Evolutionary conservation across 2,113 vertebrate genomes (phyloP).

Genomic region (Cyprinus carpio): DNA sequence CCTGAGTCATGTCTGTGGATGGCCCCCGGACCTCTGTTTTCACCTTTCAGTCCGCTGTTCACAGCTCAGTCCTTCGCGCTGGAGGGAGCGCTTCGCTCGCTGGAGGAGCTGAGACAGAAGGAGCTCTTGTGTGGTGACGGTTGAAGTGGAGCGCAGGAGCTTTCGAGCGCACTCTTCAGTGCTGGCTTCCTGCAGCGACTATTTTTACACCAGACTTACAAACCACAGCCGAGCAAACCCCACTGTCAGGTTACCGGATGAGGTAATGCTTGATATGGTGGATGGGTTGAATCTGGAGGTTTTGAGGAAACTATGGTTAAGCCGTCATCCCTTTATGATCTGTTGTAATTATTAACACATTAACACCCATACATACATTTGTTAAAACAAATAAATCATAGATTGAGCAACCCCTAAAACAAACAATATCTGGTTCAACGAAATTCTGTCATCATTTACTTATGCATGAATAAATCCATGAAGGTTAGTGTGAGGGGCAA

Average conservation of each 20-base stretch:
- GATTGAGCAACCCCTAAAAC: background rate
- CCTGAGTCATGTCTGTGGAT: conserved; percentile 69
- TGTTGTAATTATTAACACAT: background rate
- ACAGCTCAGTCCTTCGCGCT: no score
- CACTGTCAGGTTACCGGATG: conserved; percentile 84
- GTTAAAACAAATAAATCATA: background rate
- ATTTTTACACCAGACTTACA: conserved; percentile 82
- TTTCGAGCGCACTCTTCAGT: conserved; percentile 89
- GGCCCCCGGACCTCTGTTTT: conserved; percentile 71
- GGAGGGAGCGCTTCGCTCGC: conserved; percentile 72
- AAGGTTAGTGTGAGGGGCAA: background rate
- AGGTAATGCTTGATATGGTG: conserved; percentile 75
- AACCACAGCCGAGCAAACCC: conserved; percentile 74
- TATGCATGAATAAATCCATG: background rate
- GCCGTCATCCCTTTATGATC: background rate
- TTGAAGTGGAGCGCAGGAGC: conserved; percentile 82
- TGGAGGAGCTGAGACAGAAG: conserved; percentile 75
- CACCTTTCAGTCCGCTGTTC: conserved; percentile 79
- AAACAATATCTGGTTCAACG: background rate
- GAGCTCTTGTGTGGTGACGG: conserved; percentile 81
- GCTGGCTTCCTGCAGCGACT: conserved; percentile 89
- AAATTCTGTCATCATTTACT: conserved; percentile 4
- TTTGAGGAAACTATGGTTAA: background rate
- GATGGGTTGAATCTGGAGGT: background rate
- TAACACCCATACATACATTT: background rate